Evolutionary conservation across 1,140 invertebrate genomes (phyloP), one percentile per base, ranked within the genome.

Genomic region (Drosophila kohkoa): DNA sequence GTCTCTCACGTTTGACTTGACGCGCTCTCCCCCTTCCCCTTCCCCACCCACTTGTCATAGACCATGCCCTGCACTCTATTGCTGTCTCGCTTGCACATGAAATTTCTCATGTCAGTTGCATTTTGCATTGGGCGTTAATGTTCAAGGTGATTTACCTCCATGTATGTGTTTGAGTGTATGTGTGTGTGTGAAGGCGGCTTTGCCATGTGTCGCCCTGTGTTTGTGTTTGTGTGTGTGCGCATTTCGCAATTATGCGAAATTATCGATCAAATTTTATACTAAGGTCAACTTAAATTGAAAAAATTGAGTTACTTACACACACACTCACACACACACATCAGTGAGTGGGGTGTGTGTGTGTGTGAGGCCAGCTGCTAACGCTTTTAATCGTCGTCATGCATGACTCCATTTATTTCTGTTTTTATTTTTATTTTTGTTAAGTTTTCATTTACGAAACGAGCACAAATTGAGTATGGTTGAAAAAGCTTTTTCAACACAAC

Each of bases 231-330:
- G 16, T 67, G 25, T 55, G 43, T 41, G 55, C 49, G 35, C 25
- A 52, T 67, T 60, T 45, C 76, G 69, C 82, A 91, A 88, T 91
- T 91, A 91, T 91, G 88, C 79, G 88, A 91, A 91, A 91, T 85
- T 91, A 91, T 91, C 88, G 88, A 91, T 91, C 82, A 91, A 88
- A 89, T 89, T 81, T 78, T 65, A 43, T 62, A 75, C 52, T 89
- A 89, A 90, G 88, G 87, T 90, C 88, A 90, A 77, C 71, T 90
- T 87, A 77, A 86, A 90, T 86, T 90, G 86, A 89, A 90, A 89
- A 90, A 16, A 72, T 81, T 75, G 38, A 63, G 48, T 74, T 63
- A 38, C 30, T 32, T 32, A 10, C 35, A 38, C 35, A 10, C 6
- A 8, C 8, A 57, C 58, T 3, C 35, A 38, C 35, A 10, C 6